phyloP scores from a whole-genome alignment of 2,797 vertebrate species.

The Sebastes hubbsi region DNA sequence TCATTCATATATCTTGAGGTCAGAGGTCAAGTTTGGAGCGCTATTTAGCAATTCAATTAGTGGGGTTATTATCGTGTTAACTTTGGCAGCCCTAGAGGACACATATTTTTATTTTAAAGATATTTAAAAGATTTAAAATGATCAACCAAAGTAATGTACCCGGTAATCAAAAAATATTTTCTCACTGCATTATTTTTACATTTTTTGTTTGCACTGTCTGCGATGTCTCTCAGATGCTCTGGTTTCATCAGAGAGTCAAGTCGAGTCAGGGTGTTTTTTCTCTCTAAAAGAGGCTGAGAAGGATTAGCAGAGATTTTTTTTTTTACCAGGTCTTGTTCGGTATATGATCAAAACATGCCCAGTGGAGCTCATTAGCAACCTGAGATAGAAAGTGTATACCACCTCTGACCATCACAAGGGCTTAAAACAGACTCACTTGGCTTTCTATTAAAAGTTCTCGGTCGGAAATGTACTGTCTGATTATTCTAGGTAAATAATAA shows the following conservation, averaged over 20 bases:
- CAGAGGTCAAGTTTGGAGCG: too few relatives aligned
- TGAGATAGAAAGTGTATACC: conserved; percentile 45
- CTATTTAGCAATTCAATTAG: too few relatives aligned
- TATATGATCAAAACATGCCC: conserved; percentile 60
- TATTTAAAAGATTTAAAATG: not conserved
- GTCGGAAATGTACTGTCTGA: conserved; percentile 15
- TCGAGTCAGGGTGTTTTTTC: not conserved
- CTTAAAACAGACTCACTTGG: conserved; percentile 42
- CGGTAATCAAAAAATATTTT: not conserved
- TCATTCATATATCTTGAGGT: too few relatives aligned
- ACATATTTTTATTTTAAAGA: not conserved
- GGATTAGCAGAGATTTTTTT: conserved; percentile 30
- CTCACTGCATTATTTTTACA: not conserved
- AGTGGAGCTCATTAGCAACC: conserved; percentile 69
- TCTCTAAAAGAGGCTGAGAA: conserved; percentile 19
- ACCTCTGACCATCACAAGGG: conserved; percentile 56
- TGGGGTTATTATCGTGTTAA: not conserved
- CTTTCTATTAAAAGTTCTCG: conserved; percentile 34
- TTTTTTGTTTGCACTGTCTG: not conserved
- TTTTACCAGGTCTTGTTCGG: conserved; percentile 26
- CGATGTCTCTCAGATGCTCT: not conserved
- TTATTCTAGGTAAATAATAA: conserved; percentile 39
- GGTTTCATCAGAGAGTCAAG: conserved; percentile 7
- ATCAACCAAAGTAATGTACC: not conserved
- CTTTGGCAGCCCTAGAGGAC: not conserved